These are phyloP conservation scores for Aleiodes sp. DNA, from an alignment of 1,140 invertebrate genomes.

Conservation along the genomic window DNA sequence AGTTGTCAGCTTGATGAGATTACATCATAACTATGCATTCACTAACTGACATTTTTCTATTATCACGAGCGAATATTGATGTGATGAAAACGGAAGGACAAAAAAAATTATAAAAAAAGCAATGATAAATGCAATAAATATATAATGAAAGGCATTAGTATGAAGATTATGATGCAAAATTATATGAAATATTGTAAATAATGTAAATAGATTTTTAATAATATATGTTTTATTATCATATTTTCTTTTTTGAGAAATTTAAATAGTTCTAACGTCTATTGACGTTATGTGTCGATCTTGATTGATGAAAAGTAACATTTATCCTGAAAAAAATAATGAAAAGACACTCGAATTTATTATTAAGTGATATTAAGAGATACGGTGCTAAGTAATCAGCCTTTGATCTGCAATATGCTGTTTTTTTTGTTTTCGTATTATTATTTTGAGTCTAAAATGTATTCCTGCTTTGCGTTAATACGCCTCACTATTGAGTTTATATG, in stretches of 20 bases:
- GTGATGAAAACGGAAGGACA: no score
- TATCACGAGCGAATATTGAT: no score
- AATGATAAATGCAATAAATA: slow-evolving; percentile 36
- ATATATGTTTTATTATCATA: slow-evolving; percentile 17
- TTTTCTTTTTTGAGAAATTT: neutral
- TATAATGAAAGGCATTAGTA: slow-evolving; percentile 31
- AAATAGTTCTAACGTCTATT: neutral
- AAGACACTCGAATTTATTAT: neutral
- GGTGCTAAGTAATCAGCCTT: slow-evolving; percentile 50
- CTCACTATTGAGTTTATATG: no score
- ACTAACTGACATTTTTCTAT: no score
- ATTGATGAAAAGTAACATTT: neutral
- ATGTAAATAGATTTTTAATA: slow-evolving; percentile 35
- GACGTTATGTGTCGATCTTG: neutral
- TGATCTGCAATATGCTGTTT: slow-evolving; percentile 2
- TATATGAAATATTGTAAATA: slow-evolving; percentile 34
- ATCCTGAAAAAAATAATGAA: neutral
- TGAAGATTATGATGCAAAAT: slow-evolving; percentile 9
- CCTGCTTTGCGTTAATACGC: no score
- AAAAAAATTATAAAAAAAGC: slow-evolving; percentile 15
- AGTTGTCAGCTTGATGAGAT: slow-evolving; percentile 7
- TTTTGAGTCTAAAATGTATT: neutral
- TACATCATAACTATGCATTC: no score
- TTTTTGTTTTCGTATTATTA: neutral
- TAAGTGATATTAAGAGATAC: slow-evolving; percentile 48